Evolutionary conservation across 2,113 vertebrate genomes (phyloP), one percentile per base, ranked within the genome.

Genomic region (Sinocyclocheilus maitianheensis): DNA sequence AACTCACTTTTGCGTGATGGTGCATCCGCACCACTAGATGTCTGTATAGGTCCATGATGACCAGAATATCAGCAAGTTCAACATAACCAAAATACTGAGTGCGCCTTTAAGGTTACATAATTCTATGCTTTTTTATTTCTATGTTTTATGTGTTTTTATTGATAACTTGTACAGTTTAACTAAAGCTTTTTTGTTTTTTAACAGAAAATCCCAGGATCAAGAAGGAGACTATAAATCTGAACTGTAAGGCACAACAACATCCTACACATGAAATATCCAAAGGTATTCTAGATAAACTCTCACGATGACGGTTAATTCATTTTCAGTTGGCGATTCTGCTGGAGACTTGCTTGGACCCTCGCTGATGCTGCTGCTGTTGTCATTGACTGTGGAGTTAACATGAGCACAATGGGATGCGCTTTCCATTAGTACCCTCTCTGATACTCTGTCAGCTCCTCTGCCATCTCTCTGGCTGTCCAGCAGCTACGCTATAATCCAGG

Each of bases 151-250:
- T 1, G 26, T 43, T 62, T 63, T 62, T 14, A 18, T 55, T 40
- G 0, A 24, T 24, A 8, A 1, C 24, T 18, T 81, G 2, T 65
- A 37, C 37, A 2, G 5, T 40, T 62, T 46, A 46, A 63, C 37
- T 14, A 51, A 78, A 55, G 16, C 3, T 48, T 11, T 18, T 37
- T 71, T 84, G 20, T 90, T 2, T 89, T 88, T 89, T 26, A 81
- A 74, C 89, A 97, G 96, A 97, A 82, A 97, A 97, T 85, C 96
- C 96, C 8, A 95, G 94, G 91, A 94, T 96, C 83, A 96, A 94
- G 91, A 95, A 95, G 93, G 95, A 94, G 90, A 90, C 90, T 20
- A 91, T 94, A 46, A 92, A 94, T 71, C 93, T 95, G 75, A 94
- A 93, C 0, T 92, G 96, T 97, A 92, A 94, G 94, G 16, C 40